Evolutionary conservation across 2,113 vertebrate genomes (phyloP).

Genomic region (Corythoichthys haematopterus): DNA sequence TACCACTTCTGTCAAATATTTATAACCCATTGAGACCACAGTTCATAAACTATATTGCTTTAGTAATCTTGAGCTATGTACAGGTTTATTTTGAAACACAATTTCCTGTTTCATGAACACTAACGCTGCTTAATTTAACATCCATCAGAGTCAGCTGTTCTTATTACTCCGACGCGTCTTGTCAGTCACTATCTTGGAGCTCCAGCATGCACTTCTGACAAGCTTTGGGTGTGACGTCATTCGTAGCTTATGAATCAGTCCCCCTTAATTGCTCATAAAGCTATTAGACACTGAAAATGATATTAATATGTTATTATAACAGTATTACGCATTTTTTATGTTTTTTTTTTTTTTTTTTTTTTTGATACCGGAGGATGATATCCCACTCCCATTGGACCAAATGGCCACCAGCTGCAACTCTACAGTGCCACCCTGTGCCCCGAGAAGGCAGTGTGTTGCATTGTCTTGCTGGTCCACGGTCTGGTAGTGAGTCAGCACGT

Average conservation of each 20-base stretch:
- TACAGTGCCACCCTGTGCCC: constrained; percentile 55
- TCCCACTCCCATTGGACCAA: background rate
- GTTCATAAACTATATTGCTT: no score
- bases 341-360: background rate
- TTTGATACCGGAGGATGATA: background rate
- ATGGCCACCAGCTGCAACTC: background rate
- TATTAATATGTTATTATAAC: background rate
- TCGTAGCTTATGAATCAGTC: background rate
- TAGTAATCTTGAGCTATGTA: no score
- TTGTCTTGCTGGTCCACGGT: background rate
- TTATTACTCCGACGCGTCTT: constrained; percentile 49
- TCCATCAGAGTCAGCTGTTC: constrained; percentile 24
- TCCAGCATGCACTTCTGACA: constrained; percentile 6
- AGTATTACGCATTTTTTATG: background rate
- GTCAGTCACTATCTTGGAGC: constrained; percentile 54
- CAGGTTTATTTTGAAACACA: constrained; percentile 29
- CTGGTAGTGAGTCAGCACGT: constrained; percentile 60
- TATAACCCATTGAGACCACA: no score
- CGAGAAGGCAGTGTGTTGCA: constrained; percentile 14
- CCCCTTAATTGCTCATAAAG: background rate
- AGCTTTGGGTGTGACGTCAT: background rate
- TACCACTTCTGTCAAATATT: no score
- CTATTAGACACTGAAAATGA: background rate
- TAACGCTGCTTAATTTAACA: background rate
- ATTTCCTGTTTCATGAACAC: background rate